These are phyloP conservation scores for Erebia epiphron DNA, from an alignment of 2,888 invertebrate species.

Conservation along the genomic window DNA sequence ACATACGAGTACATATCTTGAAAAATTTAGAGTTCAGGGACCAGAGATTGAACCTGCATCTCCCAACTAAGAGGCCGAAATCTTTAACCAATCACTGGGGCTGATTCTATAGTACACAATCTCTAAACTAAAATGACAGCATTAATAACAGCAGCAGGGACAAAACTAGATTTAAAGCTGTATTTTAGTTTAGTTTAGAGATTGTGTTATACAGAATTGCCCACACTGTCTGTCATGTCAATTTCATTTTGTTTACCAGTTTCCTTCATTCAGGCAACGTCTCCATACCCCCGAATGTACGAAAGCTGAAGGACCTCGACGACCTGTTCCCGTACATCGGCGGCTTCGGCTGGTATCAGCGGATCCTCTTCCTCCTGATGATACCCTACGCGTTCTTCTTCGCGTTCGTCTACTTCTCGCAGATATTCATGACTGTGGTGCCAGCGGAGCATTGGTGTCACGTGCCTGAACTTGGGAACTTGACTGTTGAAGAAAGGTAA, in stretches of 20 bases:
- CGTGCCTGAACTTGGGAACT: slow-evolving; percentile 57
- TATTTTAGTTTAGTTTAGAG: no score
- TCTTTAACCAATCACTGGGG: no score
- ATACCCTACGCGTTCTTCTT: slow-evolving; percentile 76
- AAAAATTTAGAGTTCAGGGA: no score
- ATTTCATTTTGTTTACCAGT: background rate
- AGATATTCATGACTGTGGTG: slow-evolving; percentile 75
- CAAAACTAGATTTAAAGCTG: no score
- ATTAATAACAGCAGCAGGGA: no score
- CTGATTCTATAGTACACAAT: no score
- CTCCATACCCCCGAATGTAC: slow-evolving; percentile 9
- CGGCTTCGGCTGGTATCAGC: slow-evolving; percentile 75
- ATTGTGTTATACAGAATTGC: no score
- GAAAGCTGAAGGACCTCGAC: slow-evolving; percentile 64
- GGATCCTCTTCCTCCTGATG: slow-evolving; percentile 71
- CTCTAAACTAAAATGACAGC: no score
- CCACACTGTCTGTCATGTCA: no score
- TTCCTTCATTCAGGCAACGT: slow-evolving; percentile 32
- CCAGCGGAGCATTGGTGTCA: slow-evolving; percentile 71
- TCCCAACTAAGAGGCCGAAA: no score
- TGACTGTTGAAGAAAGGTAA: slow-evolving; percentile 53
- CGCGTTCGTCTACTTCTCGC: slow-evolving; percentile 75
- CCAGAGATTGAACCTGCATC: no score
- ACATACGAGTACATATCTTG: no score
- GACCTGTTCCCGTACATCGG: slow-evolving; percentile 70